Base-by-base conservation (phyloP, 2,888 invertebrate genomes). In the Nudaria mundana region DNA sequence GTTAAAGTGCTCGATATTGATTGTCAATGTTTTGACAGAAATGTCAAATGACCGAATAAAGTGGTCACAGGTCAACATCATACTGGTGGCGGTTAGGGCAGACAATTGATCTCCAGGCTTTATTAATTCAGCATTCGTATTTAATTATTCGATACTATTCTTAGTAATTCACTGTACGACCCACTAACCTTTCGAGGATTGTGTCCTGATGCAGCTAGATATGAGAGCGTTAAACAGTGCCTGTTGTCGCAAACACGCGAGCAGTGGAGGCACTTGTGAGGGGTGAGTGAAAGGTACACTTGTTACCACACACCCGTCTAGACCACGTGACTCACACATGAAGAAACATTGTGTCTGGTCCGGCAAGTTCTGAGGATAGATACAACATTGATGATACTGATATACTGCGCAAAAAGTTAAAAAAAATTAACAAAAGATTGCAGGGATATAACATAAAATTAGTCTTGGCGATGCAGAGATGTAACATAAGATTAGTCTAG, bases 311-410 rank as follows among this genome's bases (percentile, higher is more conserved):
- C 94, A 92, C 4, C 96, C 97, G 49, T 94, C 92, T 79, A 87
- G 67, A 16, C 91, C 91, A 48, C 92, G 92, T 48, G 93, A 93
- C 73, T 96, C 95, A 15, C 97, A 97, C 86, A 98, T 91, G 79
- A 96, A 97, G 80, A 97, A 98, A 71, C 97, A 97, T 73, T 98
- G 98, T 41, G 93, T 94, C 75, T 98, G 98, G 73, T 97, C 98
- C 0, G 98, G 97, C 30, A 98, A 85, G 40, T 94, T 94, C 95
- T 96, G 82, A 8, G 5, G 13, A 34, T 5, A n/a, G 7, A n/a
- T n/a, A n/a, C n/a, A n/a, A 25, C 5, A 14, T 13, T 5, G 5
- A 12, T 5, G 11, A 13, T 4, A 11, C 8, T 25, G 2, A 3
- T 1, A 12, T 25, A 6, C 10, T 6, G 25, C 12, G 3, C 13